phyloP scores from a whole-genome alignment of 2,113 vertebrate species.

The Leucosticte australis region DNA sequence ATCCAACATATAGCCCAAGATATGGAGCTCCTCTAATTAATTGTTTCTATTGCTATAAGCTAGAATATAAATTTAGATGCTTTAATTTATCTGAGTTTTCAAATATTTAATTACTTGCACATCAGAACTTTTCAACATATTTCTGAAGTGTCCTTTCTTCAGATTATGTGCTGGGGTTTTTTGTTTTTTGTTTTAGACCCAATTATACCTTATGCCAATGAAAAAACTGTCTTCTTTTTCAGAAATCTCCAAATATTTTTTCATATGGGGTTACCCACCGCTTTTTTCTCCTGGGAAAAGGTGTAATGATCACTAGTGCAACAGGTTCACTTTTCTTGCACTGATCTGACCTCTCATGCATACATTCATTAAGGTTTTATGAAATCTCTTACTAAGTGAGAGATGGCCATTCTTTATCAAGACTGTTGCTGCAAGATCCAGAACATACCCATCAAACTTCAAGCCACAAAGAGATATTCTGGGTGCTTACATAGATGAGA shows the following conservation, averaged over 20 bases:
- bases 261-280: neutral
- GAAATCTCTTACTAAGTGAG: neutral
- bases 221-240: neutral
- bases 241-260: neutral
- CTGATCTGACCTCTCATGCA: neutral
- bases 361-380: neutral
- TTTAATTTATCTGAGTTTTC: neutral
- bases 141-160: neutral
- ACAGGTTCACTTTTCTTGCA: neutral
- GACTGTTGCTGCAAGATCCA: neutral
- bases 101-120: neutral
- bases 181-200: neutral
- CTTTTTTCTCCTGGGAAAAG: neutral
- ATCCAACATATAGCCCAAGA: neutral
- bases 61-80: neutral
- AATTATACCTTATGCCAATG: neutral
- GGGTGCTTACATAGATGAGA: neutral
- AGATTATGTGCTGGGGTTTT: rapidly evolving
- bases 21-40: neutral
- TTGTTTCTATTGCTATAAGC: neutral
- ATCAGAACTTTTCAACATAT: neutral
- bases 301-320: rapidly evolving
- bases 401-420: neutral
- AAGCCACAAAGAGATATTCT: neutral
- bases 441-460: neutral